phyloP scores from a whole-genome alignment of 2,113 vertebrate species.

The Theristicus caerulescens region DNA sequence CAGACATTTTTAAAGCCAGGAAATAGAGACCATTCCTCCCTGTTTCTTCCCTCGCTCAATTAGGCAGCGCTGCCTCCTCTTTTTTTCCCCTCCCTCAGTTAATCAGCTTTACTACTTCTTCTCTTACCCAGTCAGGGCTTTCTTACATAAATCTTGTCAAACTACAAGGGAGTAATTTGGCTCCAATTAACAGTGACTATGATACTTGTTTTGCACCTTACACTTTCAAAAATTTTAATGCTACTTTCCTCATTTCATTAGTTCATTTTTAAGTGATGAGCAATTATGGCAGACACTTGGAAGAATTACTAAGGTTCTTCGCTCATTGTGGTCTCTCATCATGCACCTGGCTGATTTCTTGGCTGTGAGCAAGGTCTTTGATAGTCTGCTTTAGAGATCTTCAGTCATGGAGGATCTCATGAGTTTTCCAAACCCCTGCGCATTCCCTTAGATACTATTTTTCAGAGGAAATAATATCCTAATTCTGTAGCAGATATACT shows the following conservation, averaged over 20 bases:
- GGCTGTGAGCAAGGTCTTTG: neutral
- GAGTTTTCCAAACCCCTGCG: neutral
- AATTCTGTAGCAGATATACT: neutral
- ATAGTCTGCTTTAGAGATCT: neutral
- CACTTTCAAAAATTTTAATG: neutral
- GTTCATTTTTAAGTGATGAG: neutral
- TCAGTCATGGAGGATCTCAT: neutral
- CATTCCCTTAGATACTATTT: neutral
- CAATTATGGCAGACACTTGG: neutral
- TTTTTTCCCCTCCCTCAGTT: neutral
- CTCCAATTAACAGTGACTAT: neutral
- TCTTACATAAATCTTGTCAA: neutral
- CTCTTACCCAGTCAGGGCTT: neutral
- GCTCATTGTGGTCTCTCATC: neutral
- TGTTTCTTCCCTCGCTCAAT: neutral
- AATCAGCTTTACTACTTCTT: neutral
- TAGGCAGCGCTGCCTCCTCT: neutral
- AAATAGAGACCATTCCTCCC: neutral
- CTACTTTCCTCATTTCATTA: neutral
- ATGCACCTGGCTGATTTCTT: neutral
- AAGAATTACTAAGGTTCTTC: neutral
- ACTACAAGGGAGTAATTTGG: neutral
- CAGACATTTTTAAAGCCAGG: neutral
- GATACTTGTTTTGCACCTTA: neutral
- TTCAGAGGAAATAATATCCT: neutral